Base-by-base conservation (phyloP, 2,113 vertebrate species). In the Rhabdomys dilectus region DNA sequence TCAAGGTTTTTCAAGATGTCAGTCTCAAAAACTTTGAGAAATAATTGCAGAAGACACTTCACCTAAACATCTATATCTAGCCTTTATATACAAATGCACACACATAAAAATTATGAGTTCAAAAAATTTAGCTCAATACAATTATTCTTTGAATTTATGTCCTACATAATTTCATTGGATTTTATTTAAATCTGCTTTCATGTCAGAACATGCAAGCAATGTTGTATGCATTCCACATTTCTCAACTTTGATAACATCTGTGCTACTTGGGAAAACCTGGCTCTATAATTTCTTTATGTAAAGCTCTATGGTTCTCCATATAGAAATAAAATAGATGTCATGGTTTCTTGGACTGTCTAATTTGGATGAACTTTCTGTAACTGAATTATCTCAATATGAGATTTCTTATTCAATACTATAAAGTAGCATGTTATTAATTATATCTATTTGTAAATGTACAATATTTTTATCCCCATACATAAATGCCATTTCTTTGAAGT, bases 291-390 rank as follows among this genome's bases (percentile, higher is more conserved):
- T 90, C 76, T 95, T 73, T 3, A 77, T 2, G 51, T 94, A 45
- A 91, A 77, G 17, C 58, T n/a, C 78, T 39, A 91, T 51, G 90
- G 85, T 95, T 42, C 36, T 92, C 75, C 82, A 73, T 62, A 39
- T 58, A 34, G 13, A 96, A 97, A 96, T 66, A 91, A 93, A 96
- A 76, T 53, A 93, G 48, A 64, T 93, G 45, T 75, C 68, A 88
- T 3, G 89, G 34, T 91, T 29, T 81, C 45, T 48, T 53, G 13
- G 95, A 93, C 93, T 81, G 85, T 72, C 2, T 51, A 84, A 45
- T 39, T 91, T 70, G 29, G 76, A 87, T 26, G 10, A 78, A 53
- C 1, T 89, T 1, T 89, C 3, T 82, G 34, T 73, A 87, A 86
- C 29, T 84, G 17, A 42, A 81, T 93, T 95, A 76, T 93, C 53